Conservation (phyloP, 2,113 vertebrate genomes). For the Odontesthes bonariensis region DNA sequence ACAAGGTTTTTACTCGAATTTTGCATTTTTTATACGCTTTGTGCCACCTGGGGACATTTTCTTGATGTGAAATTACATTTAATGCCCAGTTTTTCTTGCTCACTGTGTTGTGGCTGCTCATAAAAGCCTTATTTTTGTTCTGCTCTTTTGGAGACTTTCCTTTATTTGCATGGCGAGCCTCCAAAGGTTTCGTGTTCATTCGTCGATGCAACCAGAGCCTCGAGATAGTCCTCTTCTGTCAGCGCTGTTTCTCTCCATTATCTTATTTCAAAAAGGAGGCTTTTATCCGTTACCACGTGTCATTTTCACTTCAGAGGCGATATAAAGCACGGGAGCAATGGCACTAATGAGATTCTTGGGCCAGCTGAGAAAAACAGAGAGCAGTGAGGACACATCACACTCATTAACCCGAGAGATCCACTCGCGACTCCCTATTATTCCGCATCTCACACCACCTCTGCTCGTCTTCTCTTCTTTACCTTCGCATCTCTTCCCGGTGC, state of each 20-base stretch:
- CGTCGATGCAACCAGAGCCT: not conserved
- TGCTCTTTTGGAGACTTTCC: not conserved
- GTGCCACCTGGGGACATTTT: no score
- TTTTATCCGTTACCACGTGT: conserved; percentile 1
- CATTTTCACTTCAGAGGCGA: conserved; percentile 46
- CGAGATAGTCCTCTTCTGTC: not conserved
- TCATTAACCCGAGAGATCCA: conserved; percentile 45
- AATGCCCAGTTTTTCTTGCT: no score
- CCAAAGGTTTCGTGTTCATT: not conserved
- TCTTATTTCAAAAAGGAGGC: not conserved
- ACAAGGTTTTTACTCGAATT: no score
- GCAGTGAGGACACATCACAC: conserved; percentile 1
- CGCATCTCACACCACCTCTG: not conserved
- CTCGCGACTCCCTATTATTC: conserved; percentile 11
- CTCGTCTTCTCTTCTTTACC: not conserved
- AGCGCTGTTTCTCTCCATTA: conserved; percentile 1
- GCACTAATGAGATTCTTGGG: conserved; percentile 36
- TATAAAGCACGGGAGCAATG: not conserved
- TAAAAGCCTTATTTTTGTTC: not conserved
- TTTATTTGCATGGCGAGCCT: not conserved
- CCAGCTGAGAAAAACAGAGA: conserved; percentile 20
- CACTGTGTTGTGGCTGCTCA: no score
- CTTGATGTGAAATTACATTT: no score
- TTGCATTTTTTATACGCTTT: no score
- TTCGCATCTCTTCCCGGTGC: conserved; percentile 9